Evolutionary conservation across 2,113 vertebrate genomes (phyloP).

Genomic region (Machaerirhynchus nigripectus): DNA sequence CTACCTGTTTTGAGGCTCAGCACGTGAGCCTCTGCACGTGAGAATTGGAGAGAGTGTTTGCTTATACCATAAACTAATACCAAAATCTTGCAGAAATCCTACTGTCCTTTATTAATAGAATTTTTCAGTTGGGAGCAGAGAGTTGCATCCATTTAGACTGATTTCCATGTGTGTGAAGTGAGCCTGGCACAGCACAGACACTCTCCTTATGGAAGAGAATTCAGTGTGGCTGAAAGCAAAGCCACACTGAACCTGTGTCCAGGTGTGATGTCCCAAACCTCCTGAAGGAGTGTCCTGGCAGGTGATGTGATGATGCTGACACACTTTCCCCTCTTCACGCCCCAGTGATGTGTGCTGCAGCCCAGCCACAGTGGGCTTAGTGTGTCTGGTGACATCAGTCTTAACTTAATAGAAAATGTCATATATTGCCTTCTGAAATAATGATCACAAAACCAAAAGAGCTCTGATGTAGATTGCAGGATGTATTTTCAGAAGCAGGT

Average conservation of each 20-base stretch:
- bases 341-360: neutral
- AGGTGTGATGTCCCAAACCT: neutral
- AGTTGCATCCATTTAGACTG: neutral
- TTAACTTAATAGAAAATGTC: neutral
- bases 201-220: neutral
- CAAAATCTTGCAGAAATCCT: neutral
- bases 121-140: neutral
- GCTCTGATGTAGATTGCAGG: neutral
- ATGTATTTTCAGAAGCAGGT: neutral
- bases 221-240: neutral
- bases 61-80: neutral
- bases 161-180: neutral
- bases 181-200: neutral
- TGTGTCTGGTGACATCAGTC: neutral
- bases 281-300: neutral
- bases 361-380: neutral
- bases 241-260: neutral
- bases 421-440: neutral
- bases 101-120: rapidly evolving
- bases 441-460: neutral
- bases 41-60: neutral
- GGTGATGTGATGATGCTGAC: neutral
- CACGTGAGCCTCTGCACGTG: rapidly evolving
- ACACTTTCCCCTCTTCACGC: neutral
- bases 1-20: neutral